Evolutionary conservation across 2,888 invertebrate species (phyloP), one percentile per base, ranked within the genome.

Genomic region (Teinopalpus imperialis): DNA sequence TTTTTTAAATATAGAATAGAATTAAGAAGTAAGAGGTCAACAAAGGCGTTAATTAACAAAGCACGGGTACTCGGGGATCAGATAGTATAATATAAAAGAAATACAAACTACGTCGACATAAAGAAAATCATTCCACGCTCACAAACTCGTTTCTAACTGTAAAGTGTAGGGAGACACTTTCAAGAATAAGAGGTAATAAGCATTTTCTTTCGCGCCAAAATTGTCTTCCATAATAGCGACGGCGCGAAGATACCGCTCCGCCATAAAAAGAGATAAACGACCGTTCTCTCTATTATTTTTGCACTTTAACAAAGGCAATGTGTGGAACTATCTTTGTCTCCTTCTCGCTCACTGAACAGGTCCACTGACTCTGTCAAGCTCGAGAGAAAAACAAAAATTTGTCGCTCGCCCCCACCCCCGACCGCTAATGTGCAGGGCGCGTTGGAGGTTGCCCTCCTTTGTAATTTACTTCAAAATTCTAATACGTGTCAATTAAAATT

Each of bases 231-330:
- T 87, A 83, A 88, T 86, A 85, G 83, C 87, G 45, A 71, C 76
- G 81, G 71, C 72, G 75, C 74, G 69, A 69, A 86, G 87, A 88
- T 88, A 88, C 85, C 83, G 81, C 63, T 66, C 70, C 77, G 83
- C 81, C 85, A 83, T 88, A 89, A 89, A 88, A 83, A 85, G 87
- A 87, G 83, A 88, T 89, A 87, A 88, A 89, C 88, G 87, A 87
- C 85, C 85, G 71, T 72, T 78, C 76, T 81, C 85, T 89, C 89
- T 88, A 89, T 88, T 87, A 88, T 88, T 88, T 88, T 87, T 87
- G 81, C 79, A 79, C 81, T 81, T 82, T 81, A 82, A 88, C 86
- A 88, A 88, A 79, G 68, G 86, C 76, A 82, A 82, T 81, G 83
- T 81, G 85, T 85, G 83, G 81, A 82, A 76, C 76, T 79, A 76